These are phyloP conservation scores for Caenorhabditis japonica DNA, from an alignment of 2,888 invertebrate species.

Conservation along the genomic window DNA sequence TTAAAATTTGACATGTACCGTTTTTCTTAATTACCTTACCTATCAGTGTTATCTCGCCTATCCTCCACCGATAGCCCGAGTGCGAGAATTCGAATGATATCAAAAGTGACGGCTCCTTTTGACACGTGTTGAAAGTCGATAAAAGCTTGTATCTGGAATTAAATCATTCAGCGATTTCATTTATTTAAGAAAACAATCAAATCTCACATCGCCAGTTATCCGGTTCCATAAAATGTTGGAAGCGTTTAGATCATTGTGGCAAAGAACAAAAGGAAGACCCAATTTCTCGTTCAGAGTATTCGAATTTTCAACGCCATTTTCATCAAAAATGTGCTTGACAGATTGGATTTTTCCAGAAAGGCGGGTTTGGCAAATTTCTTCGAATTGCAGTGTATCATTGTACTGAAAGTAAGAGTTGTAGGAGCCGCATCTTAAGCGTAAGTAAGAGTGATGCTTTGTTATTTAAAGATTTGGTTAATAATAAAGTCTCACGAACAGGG, in stretches of 20 bases:
- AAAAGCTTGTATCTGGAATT: constrained; percentile 28
- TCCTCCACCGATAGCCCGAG: constrained; percentile 24
- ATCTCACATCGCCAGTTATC: constrained; percentile 11
- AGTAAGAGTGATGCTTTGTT: no score
- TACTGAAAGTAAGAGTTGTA: constrained; percentile 33
- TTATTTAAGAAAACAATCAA: no score
- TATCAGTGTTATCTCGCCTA: constrained; percentile 15
- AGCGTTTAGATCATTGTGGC: constrained; percentile 45
- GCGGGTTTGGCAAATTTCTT: constrained; percentile 28
- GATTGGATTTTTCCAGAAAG: constrained; percentile 28
- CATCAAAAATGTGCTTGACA: constrained; percentile 30
- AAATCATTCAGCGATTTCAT: neutral
- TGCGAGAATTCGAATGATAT: constrained; percentile 33
- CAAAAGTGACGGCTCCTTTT: constrained; percentile 33
- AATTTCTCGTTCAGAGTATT: constrained; percentile 7
- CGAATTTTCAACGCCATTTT: constrained; percentile 22
- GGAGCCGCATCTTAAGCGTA: no score
- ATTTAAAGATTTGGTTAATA: no score
- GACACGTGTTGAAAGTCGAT: constrained; percentile 45
- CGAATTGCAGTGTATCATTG: constrained; percentile 40
- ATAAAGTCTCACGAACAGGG: no score
- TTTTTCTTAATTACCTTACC: neutral
- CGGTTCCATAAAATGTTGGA: constrained; percentile 46
- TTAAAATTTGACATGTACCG: neutral
- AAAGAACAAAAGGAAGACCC: constrained; percentile 32